Percentiles rank a stretch among this genome's conserved stretches.
Evolutionary conservation across 2,797 vertebrate genomes (phyloP).

Genomic region (Podargus strigoides): DNA sequence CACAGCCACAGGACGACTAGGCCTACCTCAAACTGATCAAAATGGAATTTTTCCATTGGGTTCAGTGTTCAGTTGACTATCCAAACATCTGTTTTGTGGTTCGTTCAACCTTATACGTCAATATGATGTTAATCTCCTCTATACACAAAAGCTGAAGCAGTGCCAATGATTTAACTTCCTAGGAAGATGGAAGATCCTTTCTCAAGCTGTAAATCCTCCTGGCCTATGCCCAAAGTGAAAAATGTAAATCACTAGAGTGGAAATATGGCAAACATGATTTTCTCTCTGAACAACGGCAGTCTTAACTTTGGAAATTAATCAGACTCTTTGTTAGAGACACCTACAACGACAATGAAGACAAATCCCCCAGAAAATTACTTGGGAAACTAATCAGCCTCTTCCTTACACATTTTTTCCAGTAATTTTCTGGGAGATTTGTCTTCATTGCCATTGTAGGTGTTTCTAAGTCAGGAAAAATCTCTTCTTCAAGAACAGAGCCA

Average conservation of each 20-base stretch:
- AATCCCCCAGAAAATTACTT: constrained; percentile 1
- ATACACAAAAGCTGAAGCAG: constrained; percentile 50
- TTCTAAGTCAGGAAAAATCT: constrained; percentile 1
- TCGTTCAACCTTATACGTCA: constrained; percentile 46
- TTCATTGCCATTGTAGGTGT: neutral
- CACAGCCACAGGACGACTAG: neutral
- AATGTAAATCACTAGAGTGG: constrained; percentile 30
- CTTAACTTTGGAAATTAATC: constrained; percentile 26
- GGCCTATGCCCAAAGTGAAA: constrained; percentile 26
- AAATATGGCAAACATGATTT: constrained; percentile 43
- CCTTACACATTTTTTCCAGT: constrained; percentile 4
- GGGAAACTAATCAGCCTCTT: constrained; percentile 15
- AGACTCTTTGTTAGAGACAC: constrained; percentile 8
- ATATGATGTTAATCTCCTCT: constrained; percentile 55
- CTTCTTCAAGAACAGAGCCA: neutral
- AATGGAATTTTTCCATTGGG: constrained; percentile 55
- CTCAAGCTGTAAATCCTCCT: constrained; percentile 54
- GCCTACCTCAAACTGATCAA: constrained; percentile 51
- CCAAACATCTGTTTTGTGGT: constrained; percentile 65
- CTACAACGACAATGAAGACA: constrained; percentile 10
- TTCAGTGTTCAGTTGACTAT: constrained; percentile 30
- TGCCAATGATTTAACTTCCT: constrained; percentile 39
- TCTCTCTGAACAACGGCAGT: constrained; percentile 19
- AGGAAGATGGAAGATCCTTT: constrained; percentile 50
- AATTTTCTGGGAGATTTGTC: constrained; percentile 8